Evolutionary conservation across 2,888 invertebrate species (phyloP), one percentile per base, ranked within the genome.

Genomic region (Fragum fragum): DNA sequence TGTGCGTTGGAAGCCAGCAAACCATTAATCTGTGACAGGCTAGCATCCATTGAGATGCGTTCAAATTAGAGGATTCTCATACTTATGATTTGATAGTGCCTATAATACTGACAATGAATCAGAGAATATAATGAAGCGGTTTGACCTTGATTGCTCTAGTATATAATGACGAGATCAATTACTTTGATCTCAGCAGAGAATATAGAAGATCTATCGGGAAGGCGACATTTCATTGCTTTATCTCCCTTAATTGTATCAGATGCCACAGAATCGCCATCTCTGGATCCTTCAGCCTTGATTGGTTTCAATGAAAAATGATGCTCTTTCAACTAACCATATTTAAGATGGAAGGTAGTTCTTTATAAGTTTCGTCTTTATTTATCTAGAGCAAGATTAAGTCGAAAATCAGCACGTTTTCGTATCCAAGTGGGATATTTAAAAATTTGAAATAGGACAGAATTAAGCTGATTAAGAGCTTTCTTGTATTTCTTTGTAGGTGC

Each of bases 221-320:
- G 55, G 11, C 79, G 32, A 1, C 63, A 29, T 11, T 39, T 61
- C 23, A 18, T 23, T 7, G 0, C 16, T 6, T 1, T 21, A 29
- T 55, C 16, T 23, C 32, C 47, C 1, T 52, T 28, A 23, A 71
- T 26, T n/a, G 21, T 9, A 14, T 57, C 71, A 39, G 55, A 59
- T 18, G 23, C 74, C 21, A 75, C 63, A 39, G 23, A 36, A 1
- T 57, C 21, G 11, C 42, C 78, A 21, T 57, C 59, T 59, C 73
- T 78, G 9, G 78, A 78, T 32, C 78, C 78, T 69, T 78, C 78
- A 23, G 78, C 73, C 23, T 18, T 18, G 53, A 53, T n/a, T 5
- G 53, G 53, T 53, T 14, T n/a, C 18, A 53, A 53, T 9, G 53
- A 53, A n/a, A 53, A 53, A n/a, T 53, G n/a, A 53, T 18, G 53